Base-by-base conservation (phyloP, 2,113 vertebrate genomes). In the Perognathus longimembris region DNA sequence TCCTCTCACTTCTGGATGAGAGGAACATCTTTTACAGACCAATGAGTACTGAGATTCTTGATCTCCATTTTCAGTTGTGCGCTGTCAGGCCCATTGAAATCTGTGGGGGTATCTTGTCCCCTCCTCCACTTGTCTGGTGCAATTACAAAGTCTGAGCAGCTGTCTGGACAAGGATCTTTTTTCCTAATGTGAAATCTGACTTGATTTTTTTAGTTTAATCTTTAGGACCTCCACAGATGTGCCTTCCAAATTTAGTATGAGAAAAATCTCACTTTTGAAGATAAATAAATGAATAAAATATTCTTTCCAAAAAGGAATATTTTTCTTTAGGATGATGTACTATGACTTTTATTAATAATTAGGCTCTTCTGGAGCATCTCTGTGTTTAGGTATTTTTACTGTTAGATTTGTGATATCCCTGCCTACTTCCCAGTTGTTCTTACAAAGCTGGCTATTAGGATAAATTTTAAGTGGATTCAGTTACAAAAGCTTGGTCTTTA, bases 211-310 rank as follows among this genome's bases (percentile, higher is more conserved):
- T 73, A 73, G 2, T 74, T 92, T 70, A 66, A 69, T 57, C 42
- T 70, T 66, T 57, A 82, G 84, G 57, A 81, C 40, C 42, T n/a
- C 77, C 71, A 6, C 30, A 57, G 54, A 67, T 80, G 71, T 45
- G n/a, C n/a, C 20, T 83, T 54, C 38, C 76, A 94, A 24, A 63
- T 83, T 74, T 34, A 10, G 26, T 61, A 73, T 69, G 22, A 89
- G 80, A 66, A 83, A 80, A 80, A 34, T 89, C 42, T 86, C 45
- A 45, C 61, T 85, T 87, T 88, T 74, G 70, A 92, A 89, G 67
- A 45, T 70, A 64, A 70, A 57, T 45, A 45, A 45, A 12, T 45
- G 45, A 45, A 45, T 79, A 75, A 79, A 34, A 36, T 50, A 80
- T 84, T 71, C 73, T 71, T 89, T 76, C 78, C 15, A 70, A 85